Evolutionary conservation across 2,888 invertebrate genomes (phyloP), one percentile per base, ranked within the genome.

Genomic region (Parascotia fuliginaria): DNA sequence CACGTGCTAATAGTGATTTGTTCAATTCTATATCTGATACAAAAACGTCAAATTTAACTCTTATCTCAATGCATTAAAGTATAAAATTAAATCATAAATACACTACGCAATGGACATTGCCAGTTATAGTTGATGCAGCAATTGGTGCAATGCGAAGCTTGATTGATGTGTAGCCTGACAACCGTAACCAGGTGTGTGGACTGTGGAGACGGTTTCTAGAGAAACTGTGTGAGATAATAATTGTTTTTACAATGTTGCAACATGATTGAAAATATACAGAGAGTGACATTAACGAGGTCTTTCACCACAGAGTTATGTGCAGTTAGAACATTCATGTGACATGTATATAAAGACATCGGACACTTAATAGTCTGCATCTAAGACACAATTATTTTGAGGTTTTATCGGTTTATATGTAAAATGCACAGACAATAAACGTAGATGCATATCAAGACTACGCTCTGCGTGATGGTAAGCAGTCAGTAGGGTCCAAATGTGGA

Each of bases 161-260:
- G 86, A 87, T 87, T 87, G 89, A 89, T 89, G 75, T 79, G 88
- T 83, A 66, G 72, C 55, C 66, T 77, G 85, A 84, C 85, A 81
- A 67, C 74, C 79, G 70, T 77, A 75, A 78, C 84, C 79, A 81
- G 84, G 81, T 81, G 81, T 66, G 68, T 70, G 68, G 70, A 75
- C 81, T 66, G 68, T 70, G 68, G 70, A 75, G 76, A 76, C 74
- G 78, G 78, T 81, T 82, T 81, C 81, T 80, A 81, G 77, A 78
- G 79, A 82, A 83, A 83, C 76, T 76, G 66, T 67, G 69, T 71
- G 69, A 62, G 65, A 61, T 73, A 69, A 65, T 77, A 71, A 79
- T 70, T 71, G 70, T 75, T 70, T 65, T 53, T 65, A 55, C 63
- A 62, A 71, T 57, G 58, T 69, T 60, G 65, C 51, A 31, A 55